Conservation (phyloP, 1,140 invertebrate species). For the Drosophila ananassae region DNA sequence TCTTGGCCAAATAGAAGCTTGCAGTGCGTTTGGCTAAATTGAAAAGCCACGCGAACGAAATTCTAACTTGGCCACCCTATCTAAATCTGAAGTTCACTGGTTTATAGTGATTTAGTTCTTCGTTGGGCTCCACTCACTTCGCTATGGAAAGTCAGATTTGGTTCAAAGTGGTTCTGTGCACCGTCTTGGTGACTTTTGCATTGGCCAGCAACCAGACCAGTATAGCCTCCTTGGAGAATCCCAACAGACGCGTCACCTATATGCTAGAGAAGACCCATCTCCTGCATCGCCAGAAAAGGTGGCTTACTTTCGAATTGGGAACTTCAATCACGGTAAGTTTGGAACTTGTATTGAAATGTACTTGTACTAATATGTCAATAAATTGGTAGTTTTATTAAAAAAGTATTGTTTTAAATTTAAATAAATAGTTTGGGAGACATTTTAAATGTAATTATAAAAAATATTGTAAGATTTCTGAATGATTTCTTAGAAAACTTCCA, state of each 20-base stretch:
- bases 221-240: not conserved
- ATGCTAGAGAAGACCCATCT: conserved; percentile 48
- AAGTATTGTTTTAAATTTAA: too few relatives aligned
- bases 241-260: conserved; percentile 34
- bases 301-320: conserved; percentile 66
- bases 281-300: conserved; percentile 59
- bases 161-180: conserved; percentile 5
- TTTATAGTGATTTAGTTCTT: conserved; percentile 7
- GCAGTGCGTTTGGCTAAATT: conserved; percentile 48
- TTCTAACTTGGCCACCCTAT: conserved; percentile 5
- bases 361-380: too few relatives aligned
- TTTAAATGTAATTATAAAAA: too few relatives aligned
- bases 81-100: not conserved
- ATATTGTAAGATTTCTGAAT: too few relatives aligned
- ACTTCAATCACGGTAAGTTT: conserved; percentile 52
- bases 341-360: not conserved
- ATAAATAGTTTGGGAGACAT: too few relatives aligned
- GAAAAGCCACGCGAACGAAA: conserved; percentile 38
- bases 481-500: too few relatives aligned
- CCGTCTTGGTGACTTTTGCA: not conserved
- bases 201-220: not conserved
- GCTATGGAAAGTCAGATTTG: conserved; percentile 43
- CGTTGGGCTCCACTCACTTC: conserved; percentile 3
- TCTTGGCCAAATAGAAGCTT: conserved; percentile 46
- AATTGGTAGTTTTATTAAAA: not conserved